A percentile compares a stretch with the other conserved stretches of the same genome.
Evolutionary conservation across 1,140 invertebrate species (phyloP).

Genomic region (Halictus rubicundus): DNA sequence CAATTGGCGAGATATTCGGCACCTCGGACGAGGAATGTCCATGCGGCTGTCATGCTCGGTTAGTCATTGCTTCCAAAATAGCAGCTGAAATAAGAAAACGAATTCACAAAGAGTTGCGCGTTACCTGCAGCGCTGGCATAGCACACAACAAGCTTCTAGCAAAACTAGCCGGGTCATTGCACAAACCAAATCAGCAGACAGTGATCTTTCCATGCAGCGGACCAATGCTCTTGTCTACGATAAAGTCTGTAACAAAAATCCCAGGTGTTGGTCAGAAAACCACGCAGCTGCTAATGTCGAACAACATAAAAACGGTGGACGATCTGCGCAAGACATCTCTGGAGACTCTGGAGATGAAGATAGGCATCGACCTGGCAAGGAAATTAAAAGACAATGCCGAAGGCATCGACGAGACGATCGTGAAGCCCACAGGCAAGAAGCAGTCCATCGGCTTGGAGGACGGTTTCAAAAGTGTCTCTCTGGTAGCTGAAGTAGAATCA

Average conservation of each 20-base stretch:
- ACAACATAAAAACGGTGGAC: conserved; percentile 84
- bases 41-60: conserved; percentile 86
- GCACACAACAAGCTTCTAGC: conserved; percentile 91
- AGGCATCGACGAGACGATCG: conserved; percentile 86
- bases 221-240: conserved; percentile 83
- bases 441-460: conserved; percentile 89
- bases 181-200: conserved; percentile 92
- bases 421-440: conserved; percentile 86
- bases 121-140: conserved; percentile 91
- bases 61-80: conserved; percentile 85
- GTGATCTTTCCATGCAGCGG: conserved; percentile 86
- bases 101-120: conserved; percentile 84
- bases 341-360: conserved; percentile 82
- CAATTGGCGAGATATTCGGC: conserved; percentile 83
- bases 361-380: conserved; percentile 85
- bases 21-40: conserved; percentile 81
- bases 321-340: conserved; percentile 80
- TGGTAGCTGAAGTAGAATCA: conserved; percentile 86
- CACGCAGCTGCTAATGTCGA: conserved; percentile 82
- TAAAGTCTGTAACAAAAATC: conserved; percentile 83
- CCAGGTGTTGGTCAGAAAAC: conserved; percentile 88
- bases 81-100: conserved; percentile 86
- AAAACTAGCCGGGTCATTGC: conserved; percentile 86
- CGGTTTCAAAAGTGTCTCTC: conserved; percentile 85
- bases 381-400: conserved; percentile 85